A percentile compares a stretch with the other conserved stretches of the same genome.
phyloP scores from a whole-genome alignment of 2,888 invertebrate genomes.

The Drosophila gaucha region DNA sequence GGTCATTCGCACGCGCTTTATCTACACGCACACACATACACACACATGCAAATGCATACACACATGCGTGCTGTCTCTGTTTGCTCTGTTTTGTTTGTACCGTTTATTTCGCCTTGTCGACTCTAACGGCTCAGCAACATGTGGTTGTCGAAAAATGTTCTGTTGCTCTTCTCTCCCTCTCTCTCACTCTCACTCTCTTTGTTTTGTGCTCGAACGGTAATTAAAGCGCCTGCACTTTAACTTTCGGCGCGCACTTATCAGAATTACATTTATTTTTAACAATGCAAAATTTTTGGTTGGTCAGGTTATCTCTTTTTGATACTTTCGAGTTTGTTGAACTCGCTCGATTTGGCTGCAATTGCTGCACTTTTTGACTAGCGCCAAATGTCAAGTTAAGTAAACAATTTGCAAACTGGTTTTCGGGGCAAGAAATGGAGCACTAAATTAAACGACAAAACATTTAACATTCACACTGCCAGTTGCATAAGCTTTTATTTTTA shows the following conservation, averaged over 20 bases:
- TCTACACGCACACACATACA: conserved; percentile 33
- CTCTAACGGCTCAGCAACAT: conserved; percentile 61
- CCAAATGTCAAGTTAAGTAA: conserved; percentile 47
- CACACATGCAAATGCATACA: not conserved
- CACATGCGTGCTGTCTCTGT: conserved; percentile 16
- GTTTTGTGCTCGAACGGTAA: conserved; percentile 57
- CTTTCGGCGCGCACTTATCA: conserved; percentile 49
- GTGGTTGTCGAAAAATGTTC: conserved; percentile 58
- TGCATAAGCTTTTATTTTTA: conserved; percentile 55
- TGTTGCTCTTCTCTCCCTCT: not conserved
- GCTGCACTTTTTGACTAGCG: conserved; percentile 54
- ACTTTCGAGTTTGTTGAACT: conserved; percentile 67
- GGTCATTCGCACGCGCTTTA: conserved; percentile 71
- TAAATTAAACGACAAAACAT: conserved; percentile 29
- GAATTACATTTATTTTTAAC: conserved; percentile 37
- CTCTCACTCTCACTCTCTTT: conserved; percentile 4
- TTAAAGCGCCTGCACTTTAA: conserved; percentile 71
- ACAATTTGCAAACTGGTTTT: conserved; percentile 68
- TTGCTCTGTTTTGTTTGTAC: conserved; percentile 45
- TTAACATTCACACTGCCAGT: conserved; percentile 45
- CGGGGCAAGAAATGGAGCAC: conserved; percentile 46
- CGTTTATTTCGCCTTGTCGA: conserved; percentile 37
- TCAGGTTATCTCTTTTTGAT: conserved; percentile 50
- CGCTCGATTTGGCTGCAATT: conserved; percentile 47
- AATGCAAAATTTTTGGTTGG: conserved; percentile 22